Conservation (phyloP, 2,113 vertebrate genomes). For the Lonchura striata region DNA sequence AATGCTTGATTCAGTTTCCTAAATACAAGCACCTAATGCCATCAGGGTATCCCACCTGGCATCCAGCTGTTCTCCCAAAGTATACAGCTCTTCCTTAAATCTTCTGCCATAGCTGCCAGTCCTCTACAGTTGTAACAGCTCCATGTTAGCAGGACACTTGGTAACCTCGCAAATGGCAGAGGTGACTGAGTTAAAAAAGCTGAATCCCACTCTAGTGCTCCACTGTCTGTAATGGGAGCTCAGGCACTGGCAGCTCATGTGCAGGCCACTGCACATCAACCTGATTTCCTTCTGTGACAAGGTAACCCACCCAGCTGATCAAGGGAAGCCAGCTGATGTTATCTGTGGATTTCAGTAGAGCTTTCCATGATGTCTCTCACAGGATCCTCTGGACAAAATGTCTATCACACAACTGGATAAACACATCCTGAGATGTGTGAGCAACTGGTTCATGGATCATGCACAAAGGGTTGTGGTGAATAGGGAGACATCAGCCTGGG, state of each 20-base stretch:
- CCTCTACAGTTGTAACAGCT: background rate
- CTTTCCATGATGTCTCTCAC: background rate
- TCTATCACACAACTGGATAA: background rate
- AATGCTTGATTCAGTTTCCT: background rate
- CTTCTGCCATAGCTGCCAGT: background rate
- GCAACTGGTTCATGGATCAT: accelerated
- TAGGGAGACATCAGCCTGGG: background rate
- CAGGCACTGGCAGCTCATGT: background rate
- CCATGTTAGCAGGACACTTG: background rate
- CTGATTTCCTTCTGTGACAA: background rate
- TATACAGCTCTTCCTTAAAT: background rate
- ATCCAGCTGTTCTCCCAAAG: background rate
- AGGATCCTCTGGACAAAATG: background rate
- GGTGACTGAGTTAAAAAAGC: background rate
- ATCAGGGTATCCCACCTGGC: background rate
- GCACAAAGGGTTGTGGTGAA: background rate
- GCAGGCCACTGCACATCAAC: background rate
- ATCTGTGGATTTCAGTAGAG: background rate
- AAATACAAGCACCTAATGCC: background rate
- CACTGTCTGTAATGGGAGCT: background rate
- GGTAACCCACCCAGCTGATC: too few species aligned
- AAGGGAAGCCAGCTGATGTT: background rate
- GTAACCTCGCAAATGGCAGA: background rate
- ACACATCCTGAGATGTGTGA: background rate
- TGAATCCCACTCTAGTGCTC: background rate